Conservation (phyloP, 2,113 vertebrate species). For the Heloderma charlesbogerti region DNA sequence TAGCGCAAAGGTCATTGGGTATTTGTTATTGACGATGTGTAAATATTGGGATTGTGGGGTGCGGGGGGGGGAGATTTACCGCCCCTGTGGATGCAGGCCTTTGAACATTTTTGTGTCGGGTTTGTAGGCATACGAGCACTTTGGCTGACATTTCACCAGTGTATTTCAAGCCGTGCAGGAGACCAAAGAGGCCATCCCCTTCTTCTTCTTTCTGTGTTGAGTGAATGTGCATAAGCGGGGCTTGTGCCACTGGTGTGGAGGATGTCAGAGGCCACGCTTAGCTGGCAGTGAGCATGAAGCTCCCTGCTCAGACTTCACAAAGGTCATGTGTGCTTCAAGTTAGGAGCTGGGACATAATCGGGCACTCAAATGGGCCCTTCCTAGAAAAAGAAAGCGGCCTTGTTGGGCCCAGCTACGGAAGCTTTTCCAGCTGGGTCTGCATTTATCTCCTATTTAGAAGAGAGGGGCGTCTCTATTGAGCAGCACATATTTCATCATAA, state of each 20-base stretch:
- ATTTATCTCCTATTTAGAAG: background rate
- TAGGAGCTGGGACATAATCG: background rate
- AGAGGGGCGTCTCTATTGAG: background rate
- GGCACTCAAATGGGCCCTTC: background rate
- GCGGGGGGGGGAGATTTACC: background rate
- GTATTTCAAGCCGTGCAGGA: fast-evolving
- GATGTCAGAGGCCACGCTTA: background rate
- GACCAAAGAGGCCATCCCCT: fast-evolving
- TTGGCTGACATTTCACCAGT: fast-evolving
- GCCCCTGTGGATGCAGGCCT: fast-evolving
- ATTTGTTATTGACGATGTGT: fast-evolving
- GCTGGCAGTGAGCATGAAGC: background rate
- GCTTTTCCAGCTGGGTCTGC: background rate
- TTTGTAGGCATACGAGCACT: fast-evolving
- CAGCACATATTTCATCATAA: too few species aligned
- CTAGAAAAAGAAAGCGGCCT: background rate
- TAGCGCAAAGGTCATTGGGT: slow-evolving; percentile 42
- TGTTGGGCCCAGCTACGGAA: background rate
- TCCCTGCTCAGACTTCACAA: background rate
- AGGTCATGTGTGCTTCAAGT: background rate
- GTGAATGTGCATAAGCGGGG: fast-evolving
- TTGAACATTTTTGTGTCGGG: fast-evolving
- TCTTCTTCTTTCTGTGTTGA: background rate
- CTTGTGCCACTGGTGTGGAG: background rate
- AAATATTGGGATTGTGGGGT: background rate